Conservation (phyloP, 2,888 invertebrate genomes). For the Drosophila meridionalis region DNA sequence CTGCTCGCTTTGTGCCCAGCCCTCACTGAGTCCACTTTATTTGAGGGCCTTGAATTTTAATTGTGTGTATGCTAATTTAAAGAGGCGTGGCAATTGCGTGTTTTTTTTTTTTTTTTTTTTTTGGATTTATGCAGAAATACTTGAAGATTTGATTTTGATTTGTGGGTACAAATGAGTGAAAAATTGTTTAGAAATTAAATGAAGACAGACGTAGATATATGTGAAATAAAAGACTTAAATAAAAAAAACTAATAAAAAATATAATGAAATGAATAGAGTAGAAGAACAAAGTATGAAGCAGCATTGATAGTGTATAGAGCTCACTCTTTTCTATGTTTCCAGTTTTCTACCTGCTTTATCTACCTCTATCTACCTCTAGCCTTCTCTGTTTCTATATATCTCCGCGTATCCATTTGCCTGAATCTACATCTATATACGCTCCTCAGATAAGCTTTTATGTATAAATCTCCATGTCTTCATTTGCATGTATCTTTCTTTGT, state of each 20-base stretch:
- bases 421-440: too few species aligned
- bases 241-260: not conserved
- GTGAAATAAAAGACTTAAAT: not conserved
- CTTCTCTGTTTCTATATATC: not conserved
- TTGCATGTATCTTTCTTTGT: too few species aligned
- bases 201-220: not conserved
- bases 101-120: not conserved
- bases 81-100: conserved; percentile 23
- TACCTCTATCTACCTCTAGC: not conserved
- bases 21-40: conserved; percentile 12
- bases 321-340: too few species aligned
- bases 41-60: conserved; percentile 43
- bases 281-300: not conserved
- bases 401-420: too few species aligned
- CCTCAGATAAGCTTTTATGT: too few species aligned
- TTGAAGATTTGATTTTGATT: conserved; percentile 12
- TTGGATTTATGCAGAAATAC: not conserved
- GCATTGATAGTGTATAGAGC: too few species aligned
- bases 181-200: not conserved
- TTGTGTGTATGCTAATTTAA: conserved; percentile 47
- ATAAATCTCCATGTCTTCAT: too few species aligned
- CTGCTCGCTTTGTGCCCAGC: not conserved
- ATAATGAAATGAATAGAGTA: not conserved
- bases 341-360: too few species aligned
- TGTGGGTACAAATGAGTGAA: not conserved